These are phyloP conservation scores for Barbus barbus DNA, from an alignment of 2,113 vertebrate genomes.

Conservation along the genomic window DNA sequence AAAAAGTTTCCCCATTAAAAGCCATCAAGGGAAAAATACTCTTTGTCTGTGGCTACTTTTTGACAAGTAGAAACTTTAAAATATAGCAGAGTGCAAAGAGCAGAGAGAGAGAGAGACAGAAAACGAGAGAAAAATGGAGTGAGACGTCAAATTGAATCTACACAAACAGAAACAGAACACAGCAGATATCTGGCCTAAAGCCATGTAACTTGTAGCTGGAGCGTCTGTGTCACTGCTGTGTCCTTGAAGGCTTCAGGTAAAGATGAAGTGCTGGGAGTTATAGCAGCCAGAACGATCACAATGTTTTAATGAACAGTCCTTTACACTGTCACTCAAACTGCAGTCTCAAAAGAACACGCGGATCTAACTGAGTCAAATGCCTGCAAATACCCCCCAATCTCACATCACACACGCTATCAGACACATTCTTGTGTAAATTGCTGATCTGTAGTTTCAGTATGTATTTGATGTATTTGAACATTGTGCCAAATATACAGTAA, in stretches of 20 bases:
- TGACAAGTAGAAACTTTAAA: conserved; percentile 69
- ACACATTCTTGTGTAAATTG: background rate
- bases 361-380: no score
- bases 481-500: no score
- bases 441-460: background rate
- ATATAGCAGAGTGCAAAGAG: conserved; percentile 67
- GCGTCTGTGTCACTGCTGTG: conserved; percentile 71
- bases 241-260: conserved; percentile 82
- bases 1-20: conserved; percentile 4
- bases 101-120: conserved; percentile 23
- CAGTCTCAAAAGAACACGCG: conserved; percentile 43
- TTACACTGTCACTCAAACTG: conserved; percentile 54
- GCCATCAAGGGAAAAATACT: conserved; percentile 53
- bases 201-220: conserved; percentile 74
- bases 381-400: conserved; percentile 30
- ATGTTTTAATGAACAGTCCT: conserved; percentile 59
- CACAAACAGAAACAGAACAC: conserved; percentile 69
- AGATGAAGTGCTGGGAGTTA: conserved; percentile 66
- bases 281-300: conserved; percentile 54
- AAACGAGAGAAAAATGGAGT: conserved; percentile 53
- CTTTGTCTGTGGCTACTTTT: conserved; percentile 66
- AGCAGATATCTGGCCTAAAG: conserved; percentile 79
- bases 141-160: conserved; percentile 83
- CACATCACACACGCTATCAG: background rate
- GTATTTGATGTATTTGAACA: background rate